Conservation (phyloP, 2,797 vertebrate genomes). For the Pogoniulus pusillus region DNA sequence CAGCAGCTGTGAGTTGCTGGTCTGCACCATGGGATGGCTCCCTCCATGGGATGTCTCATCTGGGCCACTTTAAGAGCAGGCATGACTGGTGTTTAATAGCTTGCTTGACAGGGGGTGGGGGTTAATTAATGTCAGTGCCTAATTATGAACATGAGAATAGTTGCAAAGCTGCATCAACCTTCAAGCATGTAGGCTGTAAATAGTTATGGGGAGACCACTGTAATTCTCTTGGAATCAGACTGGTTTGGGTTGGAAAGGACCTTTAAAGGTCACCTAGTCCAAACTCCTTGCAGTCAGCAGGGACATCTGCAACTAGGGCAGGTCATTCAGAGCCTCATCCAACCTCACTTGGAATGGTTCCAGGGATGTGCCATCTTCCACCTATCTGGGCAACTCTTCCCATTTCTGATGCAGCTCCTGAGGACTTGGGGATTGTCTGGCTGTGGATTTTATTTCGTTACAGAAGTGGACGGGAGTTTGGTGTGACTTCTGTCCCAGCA, state of each 20-base stretch:
- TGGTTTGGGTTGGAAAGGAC: neutral
- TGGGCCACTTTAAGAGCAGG: neutral
- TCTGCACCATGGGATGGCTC: neutral
- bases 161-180: neutral
- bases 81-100: neutral
- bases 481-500: accelerated
- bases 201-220: accelerated
- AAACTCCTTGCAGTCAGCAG: neutral
- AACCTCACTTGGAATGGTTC: too few relatives aligned
- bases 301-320: neutral
- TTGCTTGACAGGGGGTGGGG: too few relatives aligned
- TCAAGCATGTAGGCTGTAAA: neutral
- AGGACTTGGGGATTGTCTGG: neutral
- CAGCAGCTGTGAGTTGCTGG: neutral
- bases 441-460: neutral
- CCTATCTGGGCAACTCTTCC: neutral
- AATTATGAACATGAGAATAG: neutral
- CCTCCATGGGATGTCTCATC: accelerated
- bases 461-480: neutral
- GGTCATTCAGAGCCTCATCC: too few relatives aligned
- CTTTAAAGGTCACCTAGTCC: neutral
- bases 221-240: neutral
- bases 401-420: accelerated
- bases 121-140: neutral
- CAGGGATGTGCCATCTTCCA: neutral